phyloP scores from a whole-genome alignment of 2,113 vertebrate genomes.

The Collichthys lucidus region DNA sequence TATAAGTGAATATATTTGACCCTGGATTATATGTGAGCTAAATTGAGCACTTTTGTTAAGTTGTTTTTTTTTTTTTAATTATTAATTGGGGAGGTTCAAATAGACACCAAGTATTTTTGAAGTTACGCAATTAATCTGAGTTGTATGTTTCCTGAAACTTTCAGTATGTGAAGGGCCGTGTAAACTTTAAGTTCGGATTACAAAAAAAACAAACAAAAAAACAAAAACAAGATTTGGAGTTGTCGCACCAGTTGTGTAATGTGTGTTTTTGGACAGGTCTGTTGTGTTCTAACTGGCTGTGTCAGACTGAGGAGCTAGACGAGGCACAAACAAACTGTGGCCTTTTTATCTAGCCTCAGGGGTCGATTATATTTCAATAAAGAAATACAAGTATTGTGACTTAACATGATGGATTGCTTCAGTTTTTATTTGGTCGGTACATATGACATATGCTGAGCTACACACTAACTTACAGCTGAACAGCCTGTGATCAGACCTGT shows the following conservation, averaged over 20 bases:
- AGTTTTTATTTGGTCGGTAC: too few species aligned
- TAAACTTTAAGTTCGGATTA: constrained; percentile 34
- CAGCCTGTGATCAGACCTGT: not conserved
- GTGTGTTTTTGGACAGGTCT: constrained; percentile 62
- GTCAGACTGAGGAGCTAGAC: constrained; percentile 74
- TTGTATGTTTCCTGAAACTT: constrained; percentile 33
- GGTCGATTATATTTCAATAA: constrained; percentile 74
- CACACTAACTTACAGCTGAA: not conserved
- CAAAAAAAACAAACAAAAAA: not conserved
- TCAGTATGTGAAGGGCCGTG: constrained; percentile 37
- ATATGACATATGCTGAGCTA: not conserved
- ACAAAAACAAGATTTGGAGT: not conserved
- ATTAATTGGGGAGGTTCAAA: constrained; percentile 7
- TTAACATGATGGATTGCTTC: not conserved
- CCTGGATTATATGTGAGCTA: constrained; percentile 50
- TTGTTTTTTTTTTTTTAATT: not conserved
- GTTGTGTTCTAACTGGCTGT: constrained; percentile 67
- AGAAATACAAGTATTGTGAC: constrained; percentile 61
- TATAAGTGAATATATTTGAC: constrained; percentile 7
- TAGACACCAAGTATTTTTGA: constrained; percentile 20
- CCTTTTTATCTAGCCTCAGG: constrained; percentile 74
- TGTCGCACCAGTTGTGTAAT: constrained; percentile 40
- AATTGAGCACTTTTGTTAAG: constrained; percentile 45
- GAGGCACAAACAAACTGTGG: constrained; percentile 66
- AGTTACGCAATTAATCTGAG: constrained; percentile 21